A percentile compares a stretch with the other conserved stretches of the same genome.
Evolutionary conservation across 2,113 vertebrate genomes (phyloP).

Genomic region (Crypturellus undulatus): DNA sequence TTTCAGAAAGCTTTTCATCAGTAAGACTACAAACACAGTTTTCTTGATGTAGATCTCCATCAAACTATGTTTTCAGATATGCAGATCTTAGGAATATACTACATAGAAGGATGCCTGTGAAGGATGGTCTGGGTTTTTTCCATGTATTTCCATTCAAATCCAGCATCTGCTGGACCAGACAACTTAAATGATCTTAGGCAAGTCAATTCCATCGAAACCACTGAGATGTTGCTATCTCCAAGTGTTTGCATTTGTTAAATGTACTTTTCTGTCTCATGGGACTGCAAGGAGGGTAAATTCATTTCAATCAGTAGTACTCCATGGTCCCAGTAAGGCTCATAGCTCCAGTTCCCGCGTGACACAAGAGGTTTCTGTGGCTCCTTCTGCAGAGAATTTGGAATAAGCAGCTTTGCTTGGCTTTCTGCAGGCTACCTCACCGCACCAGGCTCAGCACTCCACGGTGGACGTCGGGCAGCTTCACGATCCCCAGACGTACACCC

Average conservation of each 20-base stretch:
- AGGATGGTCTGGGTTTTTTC: background rate
- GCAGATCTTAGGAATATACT: accelerated
- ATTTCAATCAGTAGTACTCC: background rate
- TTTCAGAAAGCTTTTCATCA: background rate
- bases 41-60: background rate
- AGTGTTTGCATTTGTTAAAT: background rate
- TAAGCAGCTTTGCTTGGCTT: background rate
- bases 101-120: background rate
- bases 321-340: background rate
- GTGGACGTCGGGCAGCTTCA: slow-evolving; percentile 96
- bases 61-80: background rate
- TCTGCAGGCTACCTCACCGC: slow-evolving; percentile 89
- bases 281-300: background rate
- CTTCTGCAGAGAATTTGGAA: background rate
- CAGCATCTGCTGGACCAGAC: background rate
- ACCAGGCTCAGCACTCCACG: slow-evolving; percentile 91
- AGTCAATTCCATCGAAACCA: background rate
- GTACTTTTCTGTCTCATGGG: background rate
- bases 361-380: background rate
- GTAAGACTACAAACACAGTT: background rate
- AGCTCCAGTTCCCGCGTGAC: background rate
- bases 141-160: background rate
- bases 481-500: slow-evolving; percentile 91
- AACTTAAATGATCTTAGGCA: background rate
- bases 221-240: background rate